Conservation (phyloP, 2,113 vertebrate species). For the Saccopteryx bilineata region DNA sequence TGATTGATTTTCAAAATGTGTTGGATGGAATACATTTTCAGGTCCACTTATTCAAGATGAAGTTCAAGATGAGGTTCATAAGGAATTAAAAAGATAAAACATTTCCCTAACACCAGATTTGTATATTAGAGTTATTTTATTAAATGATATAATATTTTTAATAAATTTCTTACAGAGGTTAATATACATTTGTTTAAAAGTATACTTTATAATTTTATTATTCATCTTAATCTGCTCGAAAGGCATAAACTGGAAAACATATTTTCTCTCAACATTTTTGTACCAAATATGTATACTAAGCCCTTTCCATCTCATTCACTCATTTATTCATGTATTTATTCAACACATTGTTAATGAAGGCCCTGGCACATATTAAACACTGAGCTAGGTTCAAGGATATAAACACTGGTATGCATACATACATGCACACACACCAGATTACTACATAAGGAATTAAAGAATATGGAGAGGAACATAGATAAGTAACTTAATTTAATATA, state of each 20-base stretch:
- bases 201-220: neutral
- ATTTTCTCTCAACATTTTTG: neutral
- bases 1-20: conserved; percentile 71
- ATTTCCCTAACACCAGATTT: neutral
- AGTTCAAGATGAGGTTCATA: conserved; percentile 39
- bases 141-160: conserved; percentile 5
- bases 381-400: neutral
- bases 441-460: neutral
- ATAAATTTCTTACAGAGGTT: conserved; percentile 35
- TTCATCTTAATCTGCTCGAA: neutral
- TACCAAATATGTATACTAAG: neutral
- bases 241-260: neutral
- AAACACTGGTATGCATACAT: neutral
- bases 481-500: neutral
- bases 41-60: conserved; percentile 77
- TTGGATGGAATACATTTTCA: conserved; percentile 73
- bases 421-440: neutral
- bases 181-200: neutral
- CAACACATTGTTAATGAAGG: neutral
- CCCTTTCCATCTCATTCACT: neutral
- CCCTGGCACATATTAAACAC: neutral
- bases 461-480: neutral
- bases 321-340: neutral
- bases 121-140: neutral
- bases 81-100: conserved; percentile 68